Conservation (phyloP, 2,113 vertebrate genomes). For the Triplophysa siluroides region DNA sequence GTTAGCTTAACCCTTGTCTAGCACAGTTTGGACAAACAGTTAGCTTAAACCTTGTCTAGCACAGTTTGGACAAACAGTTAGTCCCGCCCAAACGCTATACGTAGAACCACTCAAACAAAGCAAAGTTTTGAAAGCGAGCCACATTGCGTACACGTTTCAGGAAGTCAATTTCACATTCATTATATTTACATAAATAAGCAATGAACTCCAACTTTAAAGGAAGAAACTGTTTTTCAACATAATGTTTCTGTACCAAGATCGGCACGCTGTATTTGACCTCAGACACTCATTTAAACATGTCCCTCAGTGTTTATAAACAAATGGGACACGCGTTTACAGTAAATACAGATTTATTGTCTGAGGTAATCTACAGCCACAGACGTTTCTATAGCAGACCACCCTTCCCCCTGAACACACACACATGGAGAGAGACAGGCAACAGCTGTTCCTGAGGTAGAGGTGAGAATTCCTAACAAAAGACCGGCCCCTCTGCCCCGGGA, state of each 20-base stretch:
- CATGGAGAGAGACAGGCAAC: conserved; percentile 28
- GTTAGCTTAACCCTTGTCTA: too few relatives aligned
- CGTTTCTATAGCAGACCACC: conserved; percentile 4
- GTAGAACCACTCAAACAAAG: neutral
- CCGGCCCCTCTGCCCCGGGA: conserved; percentile 3
- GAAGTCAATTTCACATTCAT: neutral
- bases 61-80: too few relatives aligned
- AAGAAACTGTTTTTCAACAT: neutral
- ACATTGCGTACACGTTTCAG: neutral
- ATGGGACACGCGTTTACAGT: conserved; percentile 3
- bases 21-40: too few relatives aligned
- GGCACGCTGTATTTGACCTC: neutral
- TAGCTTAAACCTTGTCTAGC: too few relatives aligned
- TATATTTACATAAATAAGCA: too few relatives aligned
- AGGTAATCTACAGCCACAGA: neutral
- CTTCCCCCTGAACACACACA: neutral
- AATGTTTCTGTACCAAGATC: neutral
- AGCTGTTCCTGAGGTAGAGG: conserved; percentile 41
- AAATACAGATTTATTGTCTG: conserved; percentile 20
- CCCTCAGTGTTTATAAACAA: conserved; percentile 19
- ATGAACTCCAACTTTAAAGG: too few relatives aligned
- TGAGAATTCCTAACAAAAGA: conserved; percentile 29
- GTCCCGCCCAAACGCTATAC: neutral
- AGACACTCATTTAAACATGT: conserved; percentile 3
- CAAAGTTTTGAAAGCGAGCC: neutral